Evolutionary conservation across 2,888 invertebrate genomes (phyloP), one percentile per base, ranked within the genome.

Genomic region (Euspilapteryx auroguttella): DNA sequence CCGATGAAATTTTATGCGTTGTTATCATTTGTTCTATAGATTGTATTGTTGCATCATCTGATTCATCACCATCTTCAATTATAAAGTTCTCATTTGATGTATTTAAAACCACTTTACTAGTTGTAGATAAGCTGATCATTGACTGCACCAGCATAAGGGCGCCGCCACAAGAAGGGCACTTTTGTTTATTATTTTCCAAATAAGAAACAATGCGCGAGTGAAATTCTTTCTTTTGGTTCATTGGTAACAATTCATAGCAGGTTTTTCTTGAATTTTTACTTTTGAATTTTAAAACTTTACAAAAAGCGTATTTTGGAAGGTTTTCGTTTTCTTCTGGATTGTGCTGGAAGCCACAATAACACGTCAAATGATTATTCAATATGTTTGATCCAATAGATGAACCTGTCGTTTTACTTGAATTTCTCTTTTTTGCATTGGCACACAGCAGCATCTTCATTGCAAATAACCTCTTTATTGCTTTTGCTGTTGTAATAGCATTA

Each of bases 221-320:
- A 39, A 80, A 73, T 40, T 79, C 76, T 36, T 69, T 78, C 38
- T 73, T 79, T 37, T 81, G 79, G 37, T 75, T 76, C 6, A 68
- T 48, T 1, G 79, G 68, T 12, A 82, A 46, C 15, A 79, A 42
- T 36, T 80, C 77, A 38, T 82, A 80, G 31, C 80, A 75, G 1
- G 78, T 62, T 33, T 62, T 58, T 36, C 75, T 63, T 22, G 80
- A 71, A 29, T 55, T 64, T 34, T 55, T 64, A 35, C 64, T 75
- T 45, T 65, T 73, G 40, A 83, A 83, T 42, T 69, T 75, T 44
- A 82, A 56, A 7, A 79, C 48, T 45, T 75, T 78, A 42, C 83
- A 83, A 46, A 73, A 77, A 5, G 81, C 78, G 38, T 80, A 79
- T 38, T 61, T 63, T 0, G 81, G 79, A 24, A 79, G 45, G 35